Base-by-base conservation (phyloP, 2,888 invertebrate genomes). In the Podabrus alpinus region DNA sequence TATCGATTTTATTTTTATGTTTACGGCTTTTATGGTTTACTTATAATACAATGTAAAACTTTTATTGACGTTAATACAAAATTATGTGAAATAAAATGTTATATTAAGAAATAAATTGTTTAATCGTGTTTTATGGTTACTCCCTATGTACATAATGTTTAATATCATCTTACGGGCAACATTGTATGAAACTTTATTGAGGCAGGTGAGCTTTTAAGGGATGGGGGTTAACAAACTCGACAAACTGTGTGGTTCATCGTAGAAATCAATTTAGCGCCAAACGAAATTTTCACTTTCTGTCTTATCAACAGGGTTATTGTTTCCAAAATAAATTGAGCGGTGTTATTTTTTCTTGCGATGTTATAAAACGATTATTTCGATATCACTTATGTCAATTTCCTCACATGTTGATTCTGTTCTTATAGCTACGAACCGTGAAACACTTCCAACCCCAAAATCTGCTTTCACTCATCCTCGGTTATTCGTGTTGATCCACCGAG, bases 401-500 rank as follows among this genome's bases (percentile, higher is more conserved):
- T 64, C 62, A 64, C 62, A 64, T 64, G 62, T 64, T 64, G 62
- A 17, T 64, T 64, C 62, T 64, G 17, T 64, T 64, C 62, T 64
- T 21, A 64, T 19, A 19, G 17, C 62, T 64, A 64, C 13, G 62
- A 64, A 64, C 62, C 62, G 62, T 64, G 62, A 64, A 64, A 64
- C 62, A n/a, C 62, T 64, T 64, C 62, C 21, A 64, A 64, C 62
- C 62, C 62, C 19, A n/a, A 13, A 64, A 64, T 64, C 62, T 64
- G 62, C 62, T 64, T 19, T 64, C n/a, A 64, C 62, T 64, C 62
- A 64, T 64, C 62, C 19, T n/a, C 62, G 21, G 62, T 19, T 19
- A 64, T 64, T 64, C 62, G 62, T 64, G 62, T 64, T 64, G 62
- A 64, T 64, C 62, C 62, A 64, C 62, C 62, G 15, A 64, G 62